Conservation (phyloP, 2,797 vertebrate species). For the Serranus cabrilla region DNA sequence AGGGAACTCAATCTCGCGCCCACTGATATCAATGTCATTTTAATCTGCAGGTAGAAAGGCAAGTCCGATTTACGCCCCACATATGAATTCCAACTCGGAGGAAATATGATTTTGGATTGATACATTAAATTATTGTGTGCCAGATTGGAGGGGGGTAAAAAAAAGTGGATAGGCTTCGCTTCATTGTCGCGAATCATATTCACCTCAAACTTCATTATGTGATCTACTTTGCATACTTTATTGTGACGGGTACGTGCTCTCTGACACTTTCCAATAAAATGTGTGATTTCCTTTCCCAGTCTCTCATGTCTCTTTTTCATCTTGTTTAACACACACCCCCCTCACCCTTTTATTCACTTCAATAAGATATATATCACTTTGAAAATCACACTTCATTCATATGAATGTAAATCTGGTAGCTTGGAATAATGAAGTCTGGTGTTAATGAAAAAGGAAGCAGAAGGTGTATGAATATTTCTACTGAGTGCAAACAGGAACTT, state of each 20-base stretch:
- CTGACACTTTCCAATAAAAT: conserved; percentile 75
- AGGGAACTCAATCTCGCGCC: conserved; percentile 55
- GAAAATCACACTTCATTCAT: conserved; percentile 35
- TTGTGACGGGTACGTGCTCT: conserved; percentile 66
- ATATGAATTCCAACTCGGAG: conserved; percentile 56
- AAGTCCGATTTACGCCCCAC: conserved; percentile 28
- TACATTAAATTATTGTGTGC: conserved; percentile 67
- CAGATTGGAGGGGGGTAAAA: conserved; percentile 34
- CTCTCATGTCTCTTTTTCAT: conserved; percentile 37
- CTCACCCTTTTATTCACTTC: conserved; percentile 15
- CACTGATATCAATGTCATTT: conserved; percentile 62
- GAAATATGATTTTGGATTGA: conserved; percentile 72
- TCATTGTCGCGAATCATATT: conserved; percentile 63
- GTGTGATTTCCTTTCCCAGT: conserved; percentile 65
- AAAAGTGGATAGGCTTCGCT: conserved; percentile 31
- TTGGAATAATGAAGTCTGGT: conserved; percentile 7
- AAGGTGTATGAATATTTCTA: not conserved
- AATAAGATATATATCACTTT: conserved; percentile 9
- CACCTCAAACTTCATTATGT: conserved; percentile 70
- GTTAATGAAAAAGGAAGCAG: conserved; percentile 35
- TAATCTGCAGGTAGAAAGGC: conserved; percentile 65
- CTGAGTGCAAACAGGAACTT: not conserved
- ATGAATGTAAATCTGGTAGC: not conserved
- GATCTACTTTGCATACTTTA: conserved; percentile 71
- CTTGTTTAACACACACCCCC: conserved; percentile 31